Evolutionary conservation across 2,113 vertebrate species (phyloP).

Genomic region (Larimichthys crocea): DNA sequence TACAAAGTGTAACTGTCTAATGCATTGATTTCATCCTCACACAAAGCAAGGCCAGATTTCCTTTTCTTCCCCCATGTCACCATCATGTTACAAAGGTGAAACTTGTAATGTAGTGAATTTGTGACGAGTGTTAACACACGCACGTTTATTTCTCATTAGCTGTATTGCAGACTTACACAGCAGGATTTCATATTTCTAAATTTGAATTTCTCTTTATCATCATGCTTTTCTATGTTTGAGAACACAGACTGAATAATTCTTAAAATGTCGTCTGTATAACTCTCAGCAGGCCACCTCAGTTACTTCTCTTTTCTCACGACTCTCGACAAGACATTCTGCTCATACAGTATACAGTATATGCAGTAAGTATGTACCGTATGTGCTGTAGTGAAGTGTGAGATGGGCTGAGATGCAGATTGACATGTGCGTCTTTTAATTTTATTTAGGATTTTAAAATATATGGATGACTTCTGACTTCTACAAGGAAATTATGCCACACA

Average conservation of each 20-base stretch:
- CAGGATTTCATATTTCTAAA: neutral
- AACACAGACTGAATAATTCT: constrained; percentile 8
- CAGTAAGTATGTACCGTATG: neutral
- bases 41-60: neutral
- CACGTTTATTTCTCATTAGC: neutral
- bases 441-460: neutral
- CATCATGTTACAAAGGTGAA: neutral
- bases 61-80: neutral
- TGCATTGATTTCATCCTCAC: neutral
- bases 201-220: neutral
- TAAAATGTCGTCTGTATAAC: neutral
- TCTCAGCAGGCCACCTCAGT: neutral
- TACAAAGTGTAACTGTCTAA: neutral
- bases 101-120: neutral
- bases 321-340: neutral
- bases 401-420: neutral
- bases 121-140: neutral
- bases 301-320: neutral
- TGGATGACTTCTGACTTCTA: neutral
- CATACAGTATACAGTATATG: neutral
- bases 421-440: neutral
- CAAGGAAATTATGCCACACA: neutral
- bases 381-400: neutral
- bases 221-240: neutral
- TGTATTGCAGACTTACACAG: neutral